Conservation (phyloP, 2,888 invertebrate species). For the Choristoneura rosaceana region DNA sequence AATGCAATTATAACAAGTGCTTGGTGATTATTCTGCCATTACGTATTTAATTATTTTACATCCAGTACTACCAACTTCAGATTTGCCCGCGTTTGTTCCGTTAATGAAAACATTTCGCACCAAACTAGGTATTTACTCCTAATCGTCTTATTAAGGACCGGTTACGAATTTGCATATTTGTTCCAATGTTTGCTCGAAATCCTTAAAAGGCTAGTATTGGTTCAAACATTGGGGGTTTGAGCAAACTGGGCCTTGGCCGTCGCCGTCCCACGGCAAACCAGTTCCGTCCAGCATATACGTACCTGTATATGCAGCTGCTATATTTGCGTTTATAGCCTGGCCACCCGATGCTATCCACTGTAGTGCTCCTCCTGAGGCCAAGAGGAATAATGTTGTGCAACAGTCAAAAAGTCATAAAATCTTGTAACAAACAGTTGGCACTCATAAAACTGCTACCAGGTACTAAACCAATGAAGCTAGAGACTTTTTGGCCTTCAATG, state of each 20-base stretch:
- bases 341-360: slow-evolving; percentile 30
- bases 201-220: slow-evolving; percentile 18
- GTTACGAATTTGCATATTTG: slow-evolving; percentile 34
- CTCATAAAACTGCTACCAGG: background rate
- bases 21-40: background rate
- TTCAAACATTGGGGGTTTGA: slow-evolving; percentile 24
- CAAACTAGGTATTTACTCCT: slow-evolving; percentile 24
- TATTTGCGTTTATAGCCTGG: slow-evolving; percentile 31
- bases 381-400: background rate
- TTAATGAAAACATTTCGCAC: slow-evolving; percentile 38
- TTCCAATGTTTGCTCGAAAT: slow-evolving; percentile 21
- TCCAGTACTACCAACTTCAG: background rate
- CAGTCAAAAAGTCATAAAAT: background rate
- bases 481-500: too few species aligned
- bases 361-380: slow-evolving; percentile 12
- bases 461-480: background rate
- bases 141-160: slow-evolving; percentile 33
- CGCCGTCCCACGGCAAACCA: slow-evolving; percentile 34
- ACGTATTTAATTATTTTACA: background rate
- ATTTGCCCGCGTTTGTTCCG: slow-evolving; percentile 24
- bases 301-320: slow-evolving; percentile 29
- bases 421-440: background rate
- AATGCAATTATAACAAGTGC: background rate
- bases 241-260: slow-evolving; percentile 28
- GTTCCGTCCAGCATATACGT: slow-evolving; percentile 25